Evolutionary conservation across 2,888 invertebrate species (phyloP).

Genomic region (Cephus runcator): DNA sequence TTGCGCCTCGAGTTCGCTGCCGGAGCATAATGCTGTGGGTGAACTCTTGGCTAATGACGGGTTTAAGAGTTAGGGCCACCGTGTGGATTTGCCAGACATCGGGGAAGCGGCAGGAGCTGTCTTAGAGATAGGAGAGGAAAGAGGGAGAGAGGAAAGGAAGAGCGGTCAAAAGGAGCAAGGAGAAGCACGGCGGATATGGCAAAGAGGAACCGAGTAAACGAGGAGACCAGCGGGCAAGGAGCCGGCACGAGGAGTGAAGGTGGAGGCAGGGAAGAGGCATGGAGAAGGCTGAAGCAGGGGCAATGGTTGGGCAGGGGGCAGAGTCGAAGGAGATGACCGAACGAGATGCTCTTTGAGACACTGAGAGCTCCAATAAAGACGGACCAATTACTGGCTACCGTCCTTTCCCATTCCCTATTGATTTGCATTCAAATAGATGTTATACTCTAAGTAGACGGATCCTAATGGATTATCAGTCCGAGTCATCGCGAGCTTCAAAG

Average conservation of each 20-base stretch:
- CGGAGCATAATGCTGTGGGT: neutral
- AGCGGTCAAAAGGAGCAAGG: constrained; percentile 11
- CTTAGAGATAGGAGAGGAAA: constrained; percentile 32
- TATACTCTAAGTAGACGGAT: constrained; percentile 66
- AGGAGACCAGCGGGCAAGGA: constrained; percentile 11
- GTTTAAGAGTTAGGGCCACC: constrained; percentile 34
- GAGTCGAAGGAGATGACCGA: constrained; percentile 61
- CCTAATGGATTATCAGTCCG: constrained; percentile 66
- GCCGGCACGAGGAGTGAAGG: constrained; percentile 12
- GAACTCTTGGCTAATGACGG: neutral
- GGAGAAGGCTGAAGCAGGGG: constrained; percentile 33
- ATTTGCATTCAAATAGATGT: constrained; percentile 67
- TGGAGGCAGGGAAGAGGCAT: constrained; percentile 29
- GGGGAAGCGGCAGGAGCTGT: constrained; percentile 35
- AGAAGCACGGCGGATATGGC: neutral
- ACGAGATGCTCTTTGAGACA: constrained; percentile 66
- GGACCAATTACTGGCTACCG: constrained; percentile 64
- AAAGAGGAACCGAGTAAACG: constrained; percentile 6
- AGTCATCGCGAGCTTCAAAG: constrained; percentile 65
- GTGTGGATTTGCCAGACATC: constrained; percentile 21
- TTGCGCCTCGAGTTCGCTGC: neutral
- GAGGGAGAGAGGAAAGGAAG: constrained; percentile 31
- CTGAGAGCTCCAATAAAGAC: constrained; percentile 65
- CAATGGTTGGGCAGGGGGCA: constrained; percentile 22
- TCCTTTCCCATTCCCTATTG: constrained; percentile 63